Base-by-base conservation (phyloP, 2,113 vertebrate species). In the Gallinago media region DNA sequence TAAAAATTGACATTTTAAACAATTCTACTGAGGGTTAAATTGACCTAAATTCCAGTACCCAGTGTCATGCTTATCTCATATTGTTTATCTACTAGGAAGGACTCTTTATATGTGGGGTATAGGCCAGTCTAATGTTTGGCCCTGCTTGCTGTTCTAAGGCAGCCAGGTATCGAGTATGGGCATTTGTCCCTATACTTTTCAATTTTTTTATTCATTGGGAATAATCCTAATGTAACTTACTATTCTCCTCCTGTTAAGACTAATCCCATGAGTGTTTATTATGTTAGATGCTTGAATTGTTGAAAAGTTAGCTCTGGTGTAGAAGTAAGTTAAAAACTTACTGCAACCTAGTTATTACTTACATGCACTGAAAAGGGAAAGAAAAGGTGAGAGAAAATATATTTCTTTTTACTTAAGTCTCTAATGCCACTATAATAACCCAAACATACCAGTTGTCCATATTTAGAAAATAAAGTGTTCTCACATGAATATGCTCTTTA, bases 401-500 rank as follows among this genome's bases (percentile, higher is more conserved):
- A 6, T 66, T 89, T 84, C 18, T 77, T 92, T 46, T 70, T 11
- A 75, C 47, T 29, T 40, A 88, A 85, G 21, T 11, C 21, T n/a
- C 3, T 32, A 67, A 50, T 42, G 73, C 32, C 38, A 81, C n/a
- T 38, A 61, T 70, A 86, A 86, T 70, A 29, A 78, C 16, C 46
- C 0, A 0, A 93, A 83, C 82, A 70, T 66, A 73, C 55, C 27
- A 71, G 58, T 91, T 81, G 34, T 50, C 46, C 32, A 5, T 78
- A 88, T 55, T 77, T 84, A 86, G 73, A 61, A 86, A 92, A 84
- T 49, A 38, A 72, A 88, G 8, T 74, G 55, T 86, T 95, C 80
- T 95, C 56, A 92, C 52, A 93, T 88, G n/a, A 94, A 93, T 93
- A 80, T 83, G 54, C 36, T 85, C 23, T 88, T 90, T 85, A 73